Percentiles rank a stretch among this genome's conserved stretches.
phyloP scores from a whole-genome alignment of 2,888 invertebrate species.

The Clunio marinus region DNA sequence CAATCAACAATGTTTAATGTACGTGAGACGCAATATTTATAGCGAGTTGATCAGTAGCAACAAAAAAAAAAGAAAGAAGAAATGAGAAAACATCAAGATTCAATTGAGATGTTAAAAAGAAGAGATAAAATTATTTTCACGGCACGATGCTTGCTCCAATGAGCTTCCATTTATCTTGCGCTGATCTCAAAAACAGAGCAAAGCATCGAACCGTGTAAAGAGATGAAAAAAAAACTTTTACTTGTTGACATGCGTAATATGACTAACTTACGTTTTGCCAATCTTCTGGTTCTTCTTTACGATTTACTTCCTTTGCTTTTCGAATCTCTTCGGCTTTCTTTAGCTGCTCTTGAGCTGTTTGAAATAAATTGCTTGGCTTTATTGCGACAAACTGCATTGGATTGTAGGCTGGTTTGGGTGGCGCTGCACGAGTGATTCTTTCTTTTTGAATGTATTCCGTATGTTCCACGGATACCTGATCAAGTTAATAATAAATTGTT shows the following conservation, averaged over 20 bases:
- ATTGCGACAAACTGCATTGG: constrained; percentile 87
- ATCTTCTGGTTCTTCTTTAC: constrained; percentile 77
- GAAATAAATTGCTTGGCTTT: constrained; percentile 80
- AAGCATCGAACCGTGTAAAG: too few relatives aligned
- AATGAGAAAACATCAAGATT: constrained; percentile 23
- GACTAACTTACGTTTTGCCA: constrained; percentile 81
- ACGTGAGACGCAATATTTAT: neutral
- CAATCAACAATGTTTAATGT: neutral
- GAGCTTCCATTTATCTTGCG: neutral
- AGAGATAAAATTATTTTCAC: neutral
- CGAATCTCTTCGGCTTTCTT: constrained; percentile 81
- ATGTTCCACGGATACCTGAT: constrained; percentile 50
- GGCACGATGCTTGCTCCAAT: neutral
- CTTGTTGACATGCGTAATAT: neutral
- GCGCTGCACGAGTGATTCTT: constrained; percentile 66
- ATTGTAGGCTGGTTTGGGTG: constrained; percentile 78
- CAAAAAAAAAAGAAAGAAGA: neutral
- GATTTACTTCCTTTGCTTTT: constrained; percentile 69
- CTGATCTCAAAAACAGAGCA: neutral
- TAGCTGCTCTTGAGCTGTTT: constrained; percentile 78
- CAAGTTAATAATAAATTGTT: neutral
- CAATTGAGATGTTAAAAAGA: constrained; percentile 28
- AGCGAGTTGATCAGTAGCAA: constrained; percentile 2
- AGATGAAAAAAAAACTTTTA: neutral
- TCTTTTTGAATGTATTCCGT: constrained; percentile 51